Conservation (phyloP, 1,140 invertebrate genomes). For the Mactra quadrangularis region DNA sequence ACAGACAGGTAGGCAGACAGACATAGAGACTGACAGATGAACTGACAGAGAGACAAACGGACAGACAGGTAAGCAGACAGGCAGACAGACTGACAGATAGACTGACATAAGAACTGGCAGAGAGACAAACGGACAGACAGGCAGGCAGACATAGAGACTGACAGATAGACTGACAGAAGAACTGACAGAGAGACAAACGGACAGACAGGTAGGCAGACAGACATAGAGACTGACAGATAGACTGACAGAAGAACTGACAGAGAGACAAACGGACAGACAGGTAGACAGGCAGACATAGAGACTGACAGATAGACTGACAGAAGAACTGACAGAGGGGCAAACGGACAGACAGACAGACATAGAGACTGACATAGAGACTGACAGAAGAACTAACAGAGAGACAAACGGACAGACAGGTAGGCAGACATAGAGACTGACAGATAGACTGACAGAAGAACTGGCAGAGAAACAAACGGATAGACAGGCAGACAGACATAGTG, state of each 20-base stretch:
- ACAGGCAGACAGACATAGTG: background rate
- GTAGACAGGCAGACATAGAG: no score
- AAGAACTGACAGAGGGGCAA: constrained; percentile 70
- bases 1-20: no score
- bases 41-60: no score
- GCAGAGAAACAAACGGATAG: background rate
- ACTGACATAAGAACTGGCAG: background rate
- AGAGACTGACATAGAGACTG: constrained; percentile 54
- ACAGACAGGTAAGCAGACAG: no score
- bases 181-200: constrained; percentile 14
- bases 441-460: background rate
- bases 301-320: constrained; percentile 60
- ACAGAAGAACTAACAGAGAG: background rate
- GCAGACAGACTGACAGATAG: no score
- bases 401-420: background rate
- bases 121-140: no score
- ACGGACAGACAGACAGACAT: constrained; percentile 69
- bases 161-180: background rate
- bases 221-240: constrained; percentile 13
- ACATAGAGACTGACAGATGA: no score
- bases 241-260: constrained; percentile 2
- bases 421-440: constrained; percentile 3
- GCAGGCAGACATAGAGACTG: no score
- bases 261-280: no score
- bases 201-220: constrained; percentile 19